Base-by-base conservation (phyloP, 2,888 invertebrate species). In the Drosophila picticornis region DNA sequence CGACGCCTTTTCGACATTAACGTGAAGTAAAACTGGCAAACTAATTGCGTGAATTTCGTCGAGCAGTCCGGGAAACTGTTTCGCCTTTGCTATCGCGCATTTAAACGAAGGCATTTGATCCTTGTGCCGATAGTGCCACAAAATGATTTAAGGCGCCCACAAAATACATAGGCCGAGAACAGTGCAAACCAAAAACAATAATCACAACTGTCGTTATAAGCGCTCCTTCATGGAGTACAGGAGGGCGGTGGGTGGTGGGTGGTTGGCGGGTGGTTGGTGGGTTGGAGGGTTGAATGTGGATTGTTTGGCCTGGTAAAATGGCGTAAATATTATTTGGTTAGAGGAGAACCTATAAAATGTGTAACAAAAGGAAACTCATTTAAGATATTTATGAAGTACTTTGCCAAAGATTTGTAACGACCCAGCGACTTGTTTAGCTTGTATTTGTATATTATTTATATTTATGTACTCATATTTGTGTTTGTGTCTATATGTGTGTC, bases 81-180 rank as follows among this genome's bases (percentile, higher is more conserved):
- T 74, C 74, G 80, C 75, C 75, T 78, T 74, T 55, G 75, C 83
- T 89, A 84, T 87, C 87, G 87, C 88, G 76, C 82, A 85, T 88
- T 90, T 88, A 88, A 88, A 89, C 89, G 90, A 89, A 89, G 85
- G 85, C 84, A 88, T 89, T 87, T 89, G 88, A 89, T 87, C 82
- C 73, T 89, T 79, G 85, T 78, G 75, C 85, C 84, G 88, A 88
- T 88, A 89, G 71, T 81, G 88, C 85, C 90, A 85, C 69, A 76
- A 75, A 77, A 88, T 88, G 87, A 89, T 89, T 88, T 88, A 89
- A 80, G 84, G 72, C 68, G 65, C 51, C 57, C 51, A 43, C 56
- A 59, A 46, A 40, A 46, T 4, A 46, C 46, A 22, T 46, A 22
- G 46, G 46, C 46, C 46, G 13, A 46, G 13, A 50, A 46, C 36